Percentiles rank a stretch among this genome's conserved stretches.
Evolutionary conservation across 1,140 invertebrate species (phyloP).

Genomic region (Coptotermes formosanus): DNA sequence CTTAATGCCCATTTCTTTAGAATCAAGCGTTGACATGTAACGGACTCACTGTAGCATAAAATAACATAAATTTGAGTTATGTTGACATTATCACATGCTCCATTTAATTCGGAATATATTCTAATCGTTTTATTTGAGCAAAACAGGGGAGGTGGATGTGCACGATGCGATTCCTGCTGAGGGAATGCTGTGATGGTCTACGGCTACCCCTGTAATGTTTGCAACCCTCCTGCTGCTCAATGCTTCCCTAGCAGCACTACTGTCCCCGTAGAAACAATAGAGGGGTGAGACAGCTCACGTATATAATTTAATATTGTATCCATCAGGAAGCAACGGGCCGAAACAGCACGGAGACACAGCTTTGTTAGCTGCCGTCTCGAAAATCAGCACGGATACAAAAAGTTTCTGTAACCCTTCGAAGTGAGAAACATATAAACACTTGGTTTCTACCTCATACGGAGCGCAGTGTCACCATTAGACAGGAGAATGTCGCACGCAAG

Average conservation of each 20-base stretch:
- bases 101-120: conserved; percentile 45
- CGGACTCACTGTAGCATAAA: conserved; percentile 28
- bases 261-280: background rate
- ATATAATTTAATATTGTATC: conserved; percentile 14
- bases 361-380: too few relatives aligned
- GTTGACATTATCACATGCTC: conserved; percentile 44
- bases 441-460: too few relatives aligned
- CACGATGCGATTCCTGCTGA: background rate
- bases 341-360: background rate
- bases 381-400: too few relatives aligned
- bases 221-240: too few relatives aligned
- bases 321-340: background rate
- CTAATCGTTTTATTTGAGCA: conserved; percentile 41
- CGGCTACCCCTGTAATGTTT: background rate
- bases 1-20: background rate
- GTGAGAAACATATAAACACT: too few relatives aligned
- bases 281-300: background rate
- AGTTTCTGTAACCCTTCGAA: too few relatives aligned
- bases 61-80: conserved; percentile 45
- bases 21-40: background rate
- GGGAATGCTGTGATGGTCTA: background rate
- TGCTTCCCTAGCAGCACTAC: background rate
- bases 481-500: too few relatives aligned
- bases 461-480: too few relatives aligned
- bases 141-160: background rate